A percentile compares a stretch with the other conserved stretches of the same genome.
Evolutionary conservation across 2,113 vertebrate genomes (phyloP).

Genomic region (Sisor rabdophorus): DNA sequence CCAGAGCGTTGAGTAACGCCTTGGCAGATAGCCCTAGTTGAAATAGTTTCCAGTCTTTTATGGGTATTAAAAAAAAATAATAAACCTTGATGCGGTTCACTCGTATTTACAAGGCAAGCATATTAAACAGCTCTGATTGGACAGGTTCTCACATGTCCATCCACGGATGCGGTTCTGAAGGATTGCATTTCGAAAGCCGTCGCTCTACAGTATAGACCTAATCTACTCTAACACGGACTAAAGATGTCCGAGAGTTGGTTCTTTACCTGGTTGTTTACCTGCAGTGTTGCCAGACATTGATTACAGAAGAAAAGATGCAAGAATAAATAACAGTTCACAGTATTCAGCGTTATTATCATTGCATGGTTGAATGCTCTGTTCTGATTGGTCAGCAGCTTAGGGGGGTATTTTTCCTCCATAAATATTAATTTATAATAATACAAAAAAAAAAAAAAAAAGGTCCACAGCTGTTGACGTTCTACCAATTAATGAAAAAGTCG

Average conservation of each 20-base stretch:
- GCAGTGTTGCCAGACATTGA: background rate
- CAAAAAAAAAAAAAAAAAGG: too few species aligned
- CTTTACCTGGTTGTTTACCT: constrained; percentile 28
- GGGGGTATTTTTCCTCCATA: too few species aligned
- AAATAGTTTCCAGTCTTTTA: background rate
- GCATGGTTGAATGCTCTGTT: background rate
- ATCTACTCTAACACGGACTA: background rate
- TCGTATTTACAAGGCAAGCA: background rate
- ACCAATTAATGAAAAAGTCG: too few species aligned
- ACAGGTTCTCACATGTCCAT: background rate
- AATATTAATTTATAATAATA: too few species aligned
- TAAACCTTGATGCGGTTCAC: background rate
- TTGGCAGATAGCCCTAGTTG: background rate
- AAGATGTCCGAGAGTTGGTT: background rate
- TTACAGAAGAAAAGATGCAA: background rate
- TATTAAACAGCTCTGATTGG: background rate
- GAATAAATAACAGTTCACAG: background rate
- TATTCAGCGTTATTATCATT: background rate
- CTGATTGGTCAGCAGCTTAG: background rate
- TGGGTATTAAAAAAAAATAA: background rate
- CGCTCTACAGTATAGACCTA: background rate
- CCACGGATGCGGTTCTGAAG: background rate
- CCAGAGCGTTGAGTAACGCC: background rate
- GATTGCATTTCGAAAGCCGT: constrained; percentile 9
- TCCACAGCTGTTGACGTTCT: too few species aligned